A percentile compares a stretch with the other conserved stretches of the same genome.
Evolutionary conservation across 2,888 invertebrate genomes (phyloP).

Genomic region (Aquatica leii): DNA sequence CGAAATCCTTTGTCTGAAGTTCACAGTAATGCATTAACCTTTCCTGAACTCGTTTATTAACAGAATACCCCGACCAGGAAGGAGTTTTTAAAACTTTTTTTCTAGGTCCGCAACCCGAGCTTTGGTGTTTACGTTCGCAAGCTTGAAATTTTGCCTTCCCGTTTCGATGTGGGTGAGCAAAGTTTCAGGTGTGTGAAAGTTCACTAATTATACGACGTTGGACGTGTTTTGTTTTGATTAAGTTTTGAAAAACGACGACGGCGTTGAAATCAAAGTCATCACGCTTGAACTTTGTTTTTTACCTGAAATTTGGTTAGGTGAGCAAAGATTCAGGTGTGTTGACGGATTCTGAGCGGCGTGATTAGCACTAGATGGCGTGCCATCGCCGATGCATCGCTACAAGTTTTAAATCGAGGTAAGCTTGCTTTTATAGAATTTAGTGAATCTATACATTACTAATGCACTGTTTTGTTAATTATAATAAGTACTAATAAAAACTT

Average conservation of each 20-base stretch:
- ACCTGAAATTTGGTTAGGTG: slow-evolving; percentile 78
- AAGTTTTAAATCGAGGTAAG: too few relatives aligned
- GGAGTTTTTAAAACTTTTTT: too few relatives aligned
- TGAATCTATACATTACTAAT: too few relatives aligned
- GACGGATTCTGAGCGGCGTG: slow-evolving; percentile 59
- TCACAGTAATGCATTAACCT: slow-evolving; percentile 54
- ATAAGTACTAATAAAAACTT: too few relatives aligned
- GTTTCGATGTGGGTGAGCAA: slow-evolving; percentile 80
- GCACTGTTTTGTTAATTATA: too few relatives aligned
- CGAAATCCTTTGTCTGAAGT: slow-evolving; percentile 50
- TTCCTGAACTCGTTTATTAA: slow-evolving; percentile 39
- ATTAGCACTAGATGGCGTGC: too few relatives aligned
- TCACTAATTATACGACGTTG: too few relatives aligned
- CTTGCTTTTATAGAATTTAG: too few relatives aligned
- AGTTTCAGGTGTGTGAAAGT: slow-evolving; percentile 82
- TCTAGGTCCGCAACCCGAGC: background rate
- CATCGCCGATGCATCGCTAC: too few relatives aligned
- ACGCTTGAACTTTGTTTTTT: slow-evolving; percentile 83
- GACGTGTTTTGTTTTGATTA: background rate
- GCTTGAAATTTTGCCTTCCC: slow-evolving; percentile 88
- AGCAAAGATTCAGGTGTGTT: slow-evolving; percentile 92
- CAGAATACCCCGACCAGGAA: slow-evolving; percentile 19
- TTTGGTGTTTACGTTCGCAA: slow-evolving; percentile 43
- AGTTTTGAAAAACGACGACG: background rate
- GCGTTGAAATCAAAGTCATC: slow-evolving; percentile 44